Evolutionary conservation across 2,113 vertebrate species (phyloP), one percentile per base, ranked within the genome.

Genomic region (Oreochromis aureus): DNA sequence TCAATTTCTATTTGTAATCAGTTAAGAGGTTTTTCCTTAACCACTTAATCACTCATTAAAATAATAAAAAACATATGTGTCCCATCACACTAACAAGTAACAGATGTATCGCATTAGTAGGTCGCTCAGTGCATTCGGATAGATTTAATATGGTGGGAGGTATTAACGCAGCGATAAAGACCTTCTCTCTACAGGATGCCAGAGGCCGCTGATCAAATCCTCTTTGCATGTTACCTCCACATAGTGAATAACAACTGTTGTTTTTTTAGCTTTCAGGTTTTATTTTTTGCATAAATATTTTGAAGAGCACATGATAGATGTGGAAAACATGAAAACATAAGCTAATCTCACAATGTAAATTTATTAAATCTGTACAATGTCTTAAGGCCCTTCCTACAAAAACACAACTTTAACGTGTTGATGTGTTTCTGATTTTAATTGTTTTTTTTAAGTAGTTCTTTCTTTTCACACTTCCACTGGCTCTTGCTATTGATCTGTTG

Each of bases 81-180:
- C 56, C 71, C 76, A 93, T 93, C 86, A 15, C 86, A 86, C 89
- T 95, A 94, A 95, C 93, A 90, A 92, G 88, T 56, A 93, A 83
- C 94, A 96, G 94, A 95, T 95, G 92, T 89, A 92, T 87, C 18
- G 86, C 91, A 96, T 96, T 96, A 95, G 82, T 63, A 19, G 58
- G 71, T 92, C 46, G 59, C 93, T 93, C 46, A 88, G 87, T 86
- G 61, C 69, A 90, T 89, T 89, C 58, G 48, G 86, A 90, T 92
- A 90, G 92, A 94, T 95, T 95, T 95, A 90, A 92, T 63, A 88
- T 89, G 86, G 18, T 51, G 54, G 81, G 85, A 78, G 84, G 90
- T 92, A 92, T 95, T 94, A 95, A 89, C 39, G 71, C 44, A 82
- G 41, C 10, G 76, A 87, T 86, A 89, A 90, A 86, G 89, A 88